These are phyloP conservation scores for Brassicogethes aeneus DNA, from an alignment of 2,888 invertebrate genomes.

Conservation along the genomic window DNA sequence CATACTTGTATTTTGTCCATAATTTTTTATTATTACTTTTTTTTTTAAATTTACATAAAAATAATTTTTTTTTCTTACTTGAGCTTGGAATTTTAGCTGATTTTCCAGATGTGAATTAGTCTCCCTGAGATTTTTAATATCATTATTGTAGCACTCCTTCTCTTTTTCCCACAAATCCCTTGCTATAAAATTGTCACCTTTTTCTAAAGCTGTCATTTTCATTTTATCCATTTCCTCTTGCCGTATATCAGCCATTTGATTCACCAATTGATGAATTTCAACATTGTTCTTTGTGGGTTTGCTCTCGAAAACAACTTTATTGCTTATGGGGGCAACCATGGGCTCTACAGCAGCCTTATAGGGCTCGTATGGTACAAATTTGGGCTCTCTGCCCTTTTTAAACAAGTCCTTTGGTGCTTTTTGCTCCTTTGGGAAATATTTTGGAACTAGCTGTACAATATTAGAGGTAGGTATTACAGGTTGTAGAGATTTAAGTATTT, in stretches of 20 bases:
- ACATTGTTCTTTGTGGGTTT: slow-evolving; percentile 37
- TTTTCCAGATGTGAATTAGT: slow-evolving; percentile 67
- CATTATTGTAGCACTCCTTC: slow-evolving; percentile 48
- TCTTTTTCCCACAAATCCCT: slow-evolving; percentile 41
- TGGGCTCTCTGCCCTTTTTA: slow-evolving; percentile 57
- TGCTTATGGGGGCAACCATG: slow-evolving; percentile 49
- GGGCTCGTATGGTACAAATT: slow-evolving; percentile 83
- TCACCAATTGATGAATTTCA: slow-evolving; percentile 51
- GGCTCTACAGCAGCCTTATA: slow-evolving; percentile 79
- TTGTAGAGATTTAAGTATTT: slow-evolving; percentile 26
- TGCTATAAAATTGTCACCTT: slow-evolving; percentile 36
- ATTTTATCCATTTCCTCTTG: slow-evolving; percentile 51
- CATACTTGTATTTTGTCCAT: no score
- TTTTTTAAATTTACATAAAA: slow-evolving; percentile 7
- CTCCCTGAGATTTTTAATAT: slow-evolving; percentile 53
- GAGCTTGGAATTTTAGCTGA: slow-evolving; percentile 78
- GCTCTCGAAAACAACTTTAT: slow-evolving; percentile 32
- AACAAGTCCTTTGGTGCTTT: slow-evolving; percentile 46
- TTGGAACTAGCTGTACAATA: slow-evolving; percentile 53
- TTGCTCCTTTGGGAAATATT: slow-evolving; percentile 49
- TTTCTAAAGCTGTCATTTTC: slow-evolving; percentile 36
- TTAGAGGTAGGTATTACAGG: slow-evolving; percentile 44
- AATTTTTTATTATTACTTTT: no score
- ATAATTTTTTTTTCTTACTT: slow-evolving; percentile 41
- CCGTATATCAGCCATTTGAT: slow-evolving; percentile 62